Conservation (phyloP, 1,140 invertebrate species). For the Ostrea denselamellosa region DNA sequence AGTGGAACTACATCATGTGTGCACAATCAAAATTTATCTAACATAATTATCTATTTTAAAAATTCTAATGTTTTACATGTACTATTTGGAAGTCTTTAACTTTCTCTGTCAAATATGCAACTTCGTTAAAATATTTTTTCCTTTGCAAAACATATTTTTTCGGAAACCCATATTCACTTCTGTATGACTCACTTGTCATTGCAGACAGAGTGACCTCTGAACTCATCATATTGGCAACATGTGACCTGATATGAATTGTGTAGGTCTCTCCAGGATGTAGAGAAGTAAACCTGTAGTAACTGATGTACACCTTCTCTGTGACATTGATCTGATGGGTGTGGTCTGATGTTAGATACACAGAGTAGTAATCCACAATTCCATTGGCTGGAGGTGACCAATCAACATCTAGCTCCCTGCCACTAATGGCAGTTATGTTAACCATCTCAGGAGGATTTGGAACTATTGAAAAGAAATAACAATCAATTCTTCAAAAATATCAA, state of each 20-base stretch:
- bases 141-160: no score
- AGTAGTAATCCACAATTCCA: conserved; percentile 61
- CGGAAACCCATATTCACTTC: no score
- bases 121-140: no score
- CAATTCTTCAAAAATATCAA: no score
- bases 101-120: no score
- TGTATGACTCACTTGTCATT: conserved; percentile 56
- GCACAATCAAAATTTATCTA: no score
- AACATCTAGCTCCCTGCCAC: conserved; percentile 51
- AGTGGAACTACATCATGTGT: no score
- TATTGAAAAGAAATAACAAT: background rate
- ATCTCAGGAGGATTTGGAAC: conserved; percentile 58
- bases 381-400: conserved; percentile 55
- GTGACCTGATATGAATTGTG: conserved; percentile 57
- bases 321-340: conserved; percentile 29
- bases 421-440: conserved; percentile 46
- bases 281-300: conserved; percentile 45
- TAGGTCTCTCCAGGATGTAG: conserved; percentile 64
- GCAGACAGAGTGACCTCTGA: conserved; percentile 47
- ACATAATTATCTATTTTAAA: no score
- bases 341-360: conserved; percentile 47
- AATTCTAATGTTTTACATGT: no score
- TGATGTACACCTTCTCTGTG: conserved; percentile 25
- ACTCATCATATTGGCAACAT: conserved; percentile 59
- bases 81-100: no score